Evolutionary conservation across 2,797 vertebrate genomes (phyloP), one percentile per base, ranked within the genome.

Genomic region (Odontamblyopus lacepedii): DNA sequence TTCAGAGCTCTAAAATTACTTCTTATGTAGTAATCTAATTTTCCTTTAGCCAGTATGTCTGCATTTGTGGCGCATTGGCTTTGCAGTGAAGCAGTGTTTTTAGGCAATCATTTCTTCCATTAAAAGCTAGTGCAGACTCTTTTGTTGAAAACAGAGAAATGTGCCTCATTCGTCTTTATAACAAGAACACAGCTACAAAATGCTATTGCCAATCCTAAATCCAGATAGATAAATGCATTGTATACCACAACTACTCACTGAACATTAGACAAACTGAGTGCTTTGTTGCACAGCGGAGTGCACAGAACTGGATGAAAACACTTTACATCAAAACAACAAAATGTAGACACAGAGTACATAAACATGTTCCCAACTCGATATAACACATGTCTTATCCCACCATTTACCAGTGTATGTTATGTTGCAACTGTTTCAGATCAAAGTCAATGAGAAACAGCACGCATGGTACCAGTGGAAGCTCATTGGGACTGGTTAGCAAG

Each of bases 351-450:
- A 44, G 5, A 51, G 50, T 7, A 53, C 8, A 59, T 26, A 62
- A 35, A 35, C 63, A 48, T 15, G 41, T 50, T 65, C 2, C 6
- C 41, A 50, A 48, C 13, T n/a, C 27, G 5, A 5, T 11, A 2
- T 7, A 62, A 32, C 4, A n/a, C 75, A 67, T 67, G 53, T 77
- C 71, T 78, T 81, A 78, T 61, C 78, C 56, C 77, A 83, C 30
- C 9, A 15, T 59, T 69, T 18, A 3, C 12, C 27, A 41, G 23
- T 60, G 59, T 12, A 65, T 59, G 62, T 78, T 69, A 12, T 73
- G 50, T 81, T 77, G 76, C 88, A 88, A 85, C 85, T 83, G 89
- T 85, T 91, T 91, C 72, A 78, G 79, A 88, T 92, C 79, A 86
- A 75, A 80, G 70, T 71, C 59, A 53, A 76, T 69, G 71, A 72